Conservation (phyloP, 2,113 vertebrate genomes). For the Galbula dea region DNA sequence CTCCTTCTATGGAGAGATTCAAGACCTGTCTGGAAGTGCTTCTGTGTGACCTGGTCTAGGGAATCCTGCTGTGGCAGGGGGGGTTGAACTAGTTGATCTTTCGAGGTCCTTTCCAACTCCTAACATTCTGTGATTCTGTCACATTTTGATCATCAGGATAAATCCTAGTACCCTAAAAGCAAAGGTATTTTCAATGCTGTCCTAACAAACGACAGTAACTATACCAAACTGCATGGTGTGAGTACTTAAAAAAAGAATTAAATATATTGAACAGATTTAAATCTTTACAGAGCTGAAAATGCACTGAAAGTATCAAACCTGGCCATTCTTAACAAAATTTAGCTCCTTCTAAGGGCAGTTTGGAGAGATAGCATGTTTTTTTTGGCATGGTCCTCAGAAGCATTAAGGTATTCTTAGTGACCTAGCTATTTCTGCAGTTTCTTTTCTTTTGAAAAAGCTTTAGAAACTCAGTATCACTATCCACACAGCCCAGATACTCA, state of each 20-base stretch:
- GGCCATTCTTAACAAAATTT: background rate
- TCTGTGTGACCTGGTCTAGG: too few relatives aligned
- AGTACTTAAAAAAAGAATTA: rapidly evolving
- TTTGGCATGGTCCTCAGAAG: background rate
- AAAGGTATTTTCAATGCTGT: background rate
- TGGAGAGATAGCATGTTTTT: background rate
- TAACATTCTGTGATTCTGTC: too few relatives aligned
- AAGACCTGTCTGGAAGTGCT: too few relatives aligned
- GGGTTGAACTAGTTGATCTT: too few relatives aligned
- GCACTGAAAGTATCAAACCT: background rate
- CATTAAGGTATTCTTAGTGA: background rate
- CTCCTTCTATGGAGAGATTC: too few relatives aligned
- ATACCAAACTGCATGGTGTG: background rate
- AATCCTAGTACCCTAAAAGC: background rate
- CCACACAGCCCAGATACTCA: background rate
- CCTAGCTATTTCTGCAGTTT: background rate
- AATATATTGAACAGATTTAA: background rate
- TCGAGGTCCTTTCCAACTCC: too few relatives aligned
- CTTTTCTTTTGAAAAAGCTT: background rate
- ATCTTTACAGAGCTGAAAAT: background rate
- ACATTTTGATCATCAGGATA: background rate
- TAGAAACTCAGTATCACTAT: background rate
- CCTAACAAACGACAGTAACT: background rate
- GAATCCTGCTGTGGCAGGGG: too few relatives aligned
- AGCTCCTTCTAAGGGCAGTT: background rate